Percentiles rank a stretch among this genome's conserved stretches.
Evolutionary conservation across 2,888 invertebrate genomes (phyloP).

Genomic region (Drosophila histrio): DNA sequence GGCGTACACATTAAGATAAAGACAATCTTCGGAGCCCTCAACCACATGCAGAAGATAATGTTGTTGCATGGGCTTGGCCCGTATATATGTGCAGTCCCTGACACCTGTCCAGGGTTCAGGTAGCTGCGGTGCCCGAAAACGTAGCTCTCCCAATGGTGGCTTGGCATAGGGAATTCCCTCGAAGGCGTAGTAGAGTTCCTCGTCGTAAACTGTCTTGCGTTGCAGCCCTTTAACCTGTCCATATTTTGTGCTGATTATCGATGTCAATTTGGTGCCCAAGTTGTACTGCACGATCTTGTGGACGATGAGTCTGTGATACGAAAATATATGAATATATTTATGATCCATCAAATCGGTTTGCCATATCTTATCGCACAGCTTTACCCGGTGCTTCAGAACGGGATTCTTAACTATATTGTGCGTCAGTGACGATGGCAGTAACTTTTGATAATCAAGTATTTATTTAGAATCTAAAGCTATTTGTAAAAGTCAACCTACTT

Average conservation of each 20-base stretch:
- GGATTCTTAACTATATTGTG: not conserved
- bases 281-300: constrained; percentile 76
- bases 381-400: not conserved
- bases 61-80: constrained; percentile 75
- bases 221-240: constrained; percentile 78
- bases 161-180: constrained; percentile 80
- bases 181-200: constrained; percentile 66
- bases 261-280: constrained; percentile 70
- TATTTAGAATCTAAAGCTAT: not conserved
- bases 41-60: constrained; percentile 73
- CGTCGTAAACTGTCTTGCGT: constrained; percentile 69
- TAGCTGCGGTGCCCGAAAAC: constrained; percentile 83
- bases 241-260: constrained; percentile 63
- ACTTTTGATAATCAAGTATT: not conserved
- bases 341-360: constrained; percentile 6
- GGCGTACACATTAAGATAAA: constrained; percentile 84
- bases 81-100: constrained; percentile 81
- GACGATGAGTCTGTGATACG: constrained; percentile 56
- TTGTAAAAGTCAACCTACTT: constrained; percentile 52
- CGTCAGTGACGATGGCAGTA: not conserved
- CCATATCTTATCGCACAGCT: constrained; percentile 47
- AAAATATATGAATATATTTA: constrained; percentile 6
- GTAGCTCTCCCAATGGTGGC: constrained; percentile 83
- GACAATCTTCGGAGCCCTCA: constrained; percentile 85
- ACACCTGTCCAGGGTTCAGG: constrained; percentile 83